phyloP scores from a whole-genome alignment of 1,140 invertebrate genomes.

The Berghia stephanieae region DNA sequence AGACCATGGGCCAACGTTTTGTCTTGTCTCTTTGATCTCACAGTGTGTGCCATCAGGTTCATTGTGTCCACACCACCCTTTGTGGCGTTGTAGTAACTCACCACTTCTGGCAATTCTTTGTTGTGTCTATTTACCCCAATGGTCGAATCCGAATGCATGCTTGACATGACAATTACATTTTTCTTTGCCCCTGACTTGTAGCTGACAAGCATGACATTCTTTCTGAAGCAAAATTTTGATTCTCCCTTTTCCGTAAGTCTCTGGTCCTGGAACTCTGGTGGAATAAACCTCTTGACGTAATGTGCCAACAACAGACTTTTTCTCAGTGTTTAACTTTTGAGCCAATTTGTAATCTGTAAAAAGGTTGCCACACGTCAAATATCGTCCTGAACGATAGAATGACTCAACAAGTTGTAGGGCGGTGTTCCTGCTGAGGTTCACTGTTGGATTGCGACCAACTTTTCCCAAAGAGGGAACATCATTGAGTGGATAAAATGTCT shows the following conservation, averaged over 20 bases:
- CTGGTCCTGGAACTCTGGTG: background rate
- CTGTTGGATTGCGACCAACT: constrained; percentile 3
- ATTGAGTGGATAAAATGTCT: constrained; percentile 32
- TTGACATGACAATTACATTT: background rate
- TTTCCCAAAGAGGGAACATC: constrained; percentile 26
- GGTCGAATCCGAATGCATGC: constrained; percentile 3
- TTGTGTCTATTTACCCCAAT: background rate
- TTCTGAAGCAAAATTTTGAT: constrained; percentile 4
- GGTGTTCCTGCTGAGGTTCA: constrained; percentile 14
- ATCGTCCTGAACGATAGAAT: constrained; percentile 30
- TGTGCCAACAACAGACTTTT: background rate
- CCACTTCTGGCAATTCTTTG: constrained; percentile 57
- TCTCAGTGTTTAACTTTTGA: background rate
- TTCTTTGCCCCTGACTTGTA: constrained; percentile 18
- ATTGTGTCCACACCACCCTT: constrained; percentile 68
- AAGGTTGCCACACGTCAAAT: constrained; percentile 38
- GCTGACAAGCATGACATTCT: constrained; percentile 5
- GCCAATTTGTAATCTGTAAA: constrained; percentile 24
- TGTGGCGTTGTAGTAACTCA: constrained; percentile 64
- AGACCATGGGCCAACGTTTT: constrained; percentile 45
- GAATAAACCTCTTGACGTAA: constrained; percentile 4
- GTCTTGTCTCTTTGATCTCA: constrained; percentile 37
- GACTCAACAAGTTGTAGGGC: constrained; percentile 25
- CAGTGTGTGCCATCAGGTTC: constrained; percentile 36
- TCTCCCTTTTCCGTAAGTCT: constrained; percentile 7